phyloP scores from a whole-genome alignment of 2,797 vertebrate genomes.

The Sarcoramphus papa region DNA sequence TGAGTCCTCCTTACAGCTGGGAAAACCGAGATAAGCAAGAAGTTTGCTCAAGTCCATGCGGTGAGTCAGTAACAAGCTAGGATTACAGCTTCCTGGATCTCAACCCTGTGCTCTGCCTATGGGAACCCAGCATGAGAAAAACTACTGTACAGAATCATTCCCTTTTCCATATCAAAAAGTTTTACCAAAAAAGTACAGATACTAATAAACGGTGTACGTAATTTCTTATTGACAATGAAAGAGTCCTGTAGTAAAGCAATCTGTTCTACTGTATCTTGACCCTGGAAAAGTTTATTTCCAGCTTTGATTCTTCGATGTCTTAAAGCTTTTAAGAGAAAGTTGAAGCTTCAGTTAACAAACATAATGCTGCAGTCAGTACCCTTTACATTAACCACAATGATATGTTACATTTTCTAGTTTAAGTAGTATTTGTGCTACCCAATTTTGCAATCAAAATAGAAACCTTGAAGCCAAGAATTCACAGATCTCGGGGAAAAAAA shows the following conservation, averaged over 20 bases:
- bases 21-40: background rate
- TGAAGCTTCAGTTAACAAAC: background rate
- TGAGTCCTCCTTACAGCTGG: background rate
- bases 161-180: background rate
- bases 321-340: conserved; percentile 41
- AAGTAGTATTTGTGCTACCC: background rate
- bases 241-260: background rate
- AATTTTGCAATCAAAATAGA: conserved; percentile 11
- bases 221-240: background rate
- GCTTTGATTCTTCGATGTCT: background rate
- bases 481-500: background rate
- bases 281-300: conserved; percentile 8
- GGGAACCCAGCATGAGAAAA: background rate
- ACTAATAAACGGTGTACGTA: background rate
- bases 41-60: background rate
- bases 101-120: background rate
- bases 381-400: background rate
- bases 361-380: background rate
- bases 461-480: conserved; percentile 11
- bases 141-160: background rate
- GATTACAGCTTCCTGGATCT: background rate
- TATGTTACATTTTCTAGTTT: background rate
- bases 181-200: background rate
- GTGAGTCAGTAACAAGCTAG: background rate
- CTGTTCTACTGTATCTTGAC: background rate